Evolutionary conservation across 2,888 invertebrate genomes (phyloP).

Genomic region (Blastobasis adustella): DNA sequence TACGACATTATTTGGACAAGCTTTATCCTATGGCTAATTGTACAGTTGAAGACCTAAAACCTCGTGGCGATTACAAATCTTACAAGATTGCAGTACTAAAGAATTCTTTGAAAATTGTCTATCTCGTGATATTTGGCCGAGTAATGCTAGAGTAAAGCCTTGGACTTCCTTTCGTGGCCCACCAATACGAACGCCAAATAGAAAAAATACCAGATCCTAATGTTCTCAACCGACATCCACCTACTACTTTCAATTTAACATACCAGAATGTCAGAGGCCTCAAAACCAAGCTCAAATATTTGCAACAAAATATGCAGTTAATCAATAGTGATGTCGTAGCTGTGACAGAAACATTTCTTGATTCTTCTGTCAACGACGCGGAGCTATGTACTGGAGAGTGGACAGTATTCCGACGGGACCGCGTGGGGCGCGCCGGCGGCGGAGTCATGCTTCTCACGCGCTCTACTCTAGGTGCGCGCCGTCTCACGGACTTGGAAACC

Average conservation of each 20-base stretch:
- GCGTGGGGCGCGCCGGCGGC: background rate
- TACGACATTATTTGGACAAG: slow-evolving; percentile 9
- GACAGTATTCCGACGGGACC: background rate
- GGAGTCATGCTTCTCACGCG: background rate
- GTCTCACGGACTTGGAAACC: background rate
- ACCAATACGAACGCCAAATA: background rate
- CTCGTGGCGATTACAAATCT: slow-evolving; percentile 16
- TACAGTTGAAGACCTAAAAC: slow-evolving; percentile 13
- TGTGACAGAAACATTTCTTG: slow-evolving; percentile 1
- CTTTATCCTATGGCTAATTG: slow-evolving; percentile 9
- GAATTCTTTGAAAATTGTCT: slow-evolving; percentile 8
- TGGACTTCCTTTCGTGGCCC: slow-evolving; percentile 8
- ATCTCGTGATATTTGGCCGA: slow-evolving; percentile 12
- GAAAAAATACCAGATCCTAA: background rate
- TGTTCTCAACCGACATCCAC: background rate
- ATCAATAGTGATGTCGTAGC: background rate
- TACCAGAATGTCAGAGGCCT: slow-evolving; percentile 8
- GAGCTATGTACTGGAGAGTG: background rate
- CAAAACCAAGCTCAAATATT: slow-evolving; percentile 1
- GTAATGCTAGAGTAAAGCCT: slow-evolving; percentile 13
- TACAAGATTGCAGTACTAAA: slow-evolving; percentile 14
- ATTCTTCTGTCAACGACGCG: background rate
- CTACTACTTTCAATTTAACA: background rate
- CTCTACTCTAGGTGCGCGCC: background rate
- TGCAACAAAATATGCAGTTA: background rate